A percentile compares a stretch with the other conserved stretches of the same genome.
phyloP scores from a whole-genome alignment of 1,140 invertebrate species.

The Gryllus bimaculatus region DNA sequence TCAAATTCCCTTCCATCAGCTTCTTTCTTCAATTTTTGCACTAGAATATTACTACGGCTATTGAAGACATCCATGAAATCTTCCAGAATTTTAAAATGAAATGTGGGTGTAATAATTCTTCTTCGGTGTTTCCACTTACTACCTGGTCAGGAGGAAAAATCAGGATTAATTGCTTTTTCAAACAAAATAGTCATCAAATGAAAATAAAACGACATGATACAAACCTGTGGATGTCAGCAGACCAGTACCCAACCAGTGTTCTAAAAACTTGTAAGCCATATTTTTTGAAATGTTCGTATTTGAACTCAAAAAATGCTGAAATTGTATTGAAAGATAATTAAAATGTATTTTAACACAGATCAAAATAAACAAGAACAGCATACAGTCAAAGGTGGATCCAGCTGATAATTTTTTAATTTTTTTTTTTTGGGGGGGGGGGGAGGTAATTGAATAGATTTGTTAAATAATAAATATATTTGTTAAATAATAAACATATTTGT shows the following conservation, averaged over 20 bases:
- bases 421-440: too few species aligned
- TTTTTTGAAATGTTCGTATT: not conserved
- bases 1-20: conserved; percentile 28
- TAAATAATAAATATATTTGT: too few species aligned
- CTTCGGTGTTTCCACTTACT: conserved; percentile 45
- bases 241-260: not conserved
- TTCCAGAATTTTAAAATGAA: conserved; percentile 56
- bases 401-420: too few species aligned
- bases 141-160: conserved; percentile 20
- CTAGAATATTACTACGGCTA: conserved; percentile 40
- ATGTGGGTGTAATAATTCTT: conserved; percentile 52
- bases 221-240: not conserved
- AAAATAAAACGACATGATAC: not conserved
- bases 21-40: conserved; percentile 21
- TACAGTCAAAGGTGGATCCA: too few species aligned
- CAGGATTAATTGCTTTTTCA: not conserved
- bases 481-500: too few species aligned
- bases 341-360: not conserved
- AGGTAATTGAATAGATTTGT: too few species aligned
- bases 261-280: not conserved
- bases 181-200: not conserved
- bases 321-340: not conserved
- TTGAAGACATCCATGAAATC: conserved; percentile 52
- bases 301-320: not conserved
- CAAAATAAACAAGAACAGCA: not conserved